Conservation (phyloP, 37 sponge, comb jelly and placozoan species). For the Agelas oroides region DNA sequence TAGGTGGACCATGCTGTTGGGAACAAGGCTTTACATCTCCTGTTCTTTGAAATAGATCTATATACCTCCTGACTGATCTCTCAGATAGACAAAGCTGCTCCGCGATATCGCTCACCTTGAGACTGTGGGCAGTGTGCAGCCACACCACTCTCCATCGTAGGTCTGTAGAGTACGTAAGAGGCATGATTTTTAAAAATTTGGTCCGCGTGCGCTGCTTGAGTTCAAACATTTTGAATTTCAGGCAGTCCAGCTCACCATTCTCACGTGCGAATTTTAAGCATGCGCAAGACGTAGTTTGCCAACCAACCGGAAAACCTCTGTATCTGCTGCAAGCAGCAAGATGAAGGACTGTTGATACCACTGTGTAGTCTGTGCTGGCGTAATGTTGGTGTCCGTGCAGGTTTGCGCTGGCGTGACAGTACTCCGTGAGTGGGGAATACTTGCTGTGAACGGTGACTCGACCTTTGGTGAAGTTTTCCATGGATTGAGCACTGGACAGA, state of each 20-base stretch:
- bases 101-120: neutral
- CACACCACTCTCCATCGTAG: slow-evolving; percentile 43
- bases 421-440: slow-evolving; percentile 2
- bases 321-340: no score
- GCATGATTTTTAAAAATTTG: neutral
- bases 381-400: slow-evolving; percentile 12
- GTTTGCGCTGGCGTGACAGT: neutral
- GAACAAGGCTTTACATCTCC: slow-evolving; percentile 8
- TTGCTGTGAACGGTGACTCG: slow-evolving; percentile 13
- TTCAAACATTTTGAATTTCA: no score
- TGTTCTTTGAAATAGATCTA: slow-evolving; percentile 21
- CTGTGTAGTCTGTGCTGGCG: no score
- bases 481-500: slow-evolving; percentile 3
- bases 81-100: neutral
- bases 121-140: neutral
- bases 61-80: neutral
- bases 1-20: slow-evolving; percentile 14
- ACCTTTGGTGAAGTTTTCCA: slow-evolving; percentile 12
- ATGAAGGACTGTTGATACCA: no score
- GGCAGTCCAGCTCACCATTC: no score
- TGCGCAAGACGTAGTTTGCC: no score
- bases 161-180: slow-evolving; percentile 6
- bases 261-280: no score
- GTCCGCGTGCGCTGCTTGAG: no score
- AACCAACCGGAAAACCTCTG: no score